Conservation (phyloP, 2,888 invertebrate species). For the Cephus rjabovi region DNA sequence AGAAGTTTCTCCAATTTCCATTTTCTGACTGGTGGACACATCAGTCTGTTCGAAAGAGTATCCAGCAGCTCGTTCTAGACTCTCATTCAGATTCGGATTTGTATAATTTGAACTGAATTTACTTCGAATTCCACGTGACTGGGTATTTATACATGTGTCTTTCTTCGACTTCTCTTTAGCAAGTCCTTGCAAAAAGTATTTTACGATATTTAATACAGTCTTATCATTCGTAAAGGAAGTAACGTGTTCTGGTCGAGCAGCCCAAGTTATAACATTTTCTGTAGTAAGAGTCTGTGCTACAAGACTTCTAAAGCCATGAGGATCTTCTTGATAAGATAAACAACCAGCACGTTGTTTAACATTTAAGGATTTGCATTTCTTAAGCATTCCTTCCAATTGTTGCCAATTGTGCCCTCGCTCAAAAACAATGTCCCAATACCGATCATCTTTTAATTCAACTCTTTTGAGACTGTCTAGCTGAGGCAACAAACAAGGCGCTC, state of each 20-base stretch:
- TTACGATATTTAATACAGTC: conserved; percentile 77
- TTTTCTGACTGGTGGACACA: conserved; percentile 40
- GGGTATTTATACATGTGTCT: conserved; percentile 27
- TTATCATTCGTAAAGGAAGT: conserved; percentile 81
- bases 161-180: conserved; percentile 35
- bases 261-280: conserved; percentile 78
- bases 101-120: conserved; percentile 34
- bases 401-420: conserved; percentile 87
- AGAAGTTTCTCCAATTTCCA: conserved; percentile 50
- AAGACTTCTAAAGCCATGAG: conserved; percentile 81
- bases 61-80: conserved; percentile 34
- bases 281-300: conserved; percentile 84
- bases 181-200: conserved; percentile 71
- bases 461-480: conserved; percentile 80
- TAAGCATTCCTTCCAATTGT: conserved; percentile 76
- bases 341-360: conserved; percentile 93
- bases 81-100: conserved; percentile 39
- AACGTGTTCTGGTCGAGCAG: conserved; percentile 75
- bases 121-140: conserved; percentile 31
- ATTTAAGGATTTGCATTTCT: conserved; percentile 78
- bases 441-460: conserved; percentile 83
- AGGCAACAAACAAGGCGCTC: conserved; percentile 89
- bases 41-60: conserved; percentile 32
- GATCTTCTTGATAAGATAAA: conserved; percentile 88
- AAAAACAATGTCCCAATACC: conserved; percentile 92